A percentile compares a stretch with the other conserved stretches of the same genome.
Evolutionary conservation across 2,797 vertebrate genomes (phyloP).

Genomic region (Coracias cyanogaster): DNA sequence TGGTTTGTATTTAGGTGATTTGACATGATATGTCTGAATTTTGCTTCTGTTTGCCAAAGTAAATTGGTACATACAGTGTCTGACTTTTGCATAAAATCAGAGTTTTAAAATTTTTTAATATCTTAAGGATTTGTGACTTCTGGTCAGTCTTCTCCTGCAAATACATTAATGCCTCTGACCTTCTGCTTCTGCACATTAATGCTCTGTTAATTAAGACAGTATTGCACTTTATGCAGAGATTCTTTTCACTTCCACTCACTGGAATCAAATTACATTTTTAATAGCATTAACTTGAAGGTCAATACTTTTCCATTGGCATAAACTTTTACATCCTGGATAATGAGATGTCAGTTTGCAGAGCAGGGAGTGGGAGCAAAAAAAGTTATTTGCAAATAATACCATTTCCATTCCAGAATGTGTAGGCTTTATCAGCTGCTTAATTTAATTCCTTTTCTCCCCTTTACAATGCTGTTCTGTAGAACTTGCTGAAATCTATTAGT

Average conservation of each 20-base stretch:
- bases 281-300: constrained; percentile 68
- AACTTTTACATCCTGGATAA: constrained; percentile 53
- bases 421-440: constrained; percentile 7
- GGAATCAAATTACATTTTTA: constrained; percentile 69
- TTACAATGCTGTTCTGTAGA: neutral
- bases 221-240: constrained; percentile 55
- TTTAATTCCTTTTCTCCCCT: neutral
- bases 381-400: constrained; percentile 37
- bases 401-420: constrained; percentile 54
- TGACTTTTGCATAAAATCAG: constrained; percentile 6
- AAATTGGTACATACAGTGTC: neutral
- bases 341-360: constrained; percentile 15
- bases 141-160: constrained; percentile 48
- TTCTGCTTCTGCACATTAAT: constrained; percentile 70
- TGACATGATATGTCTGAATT: neutral
- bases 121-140: constrained; percentile 53
- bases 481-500: constrained; percentile 33
- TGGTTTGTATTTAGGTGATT: neutral
- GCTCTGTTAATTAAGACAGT: constrained; percentile 73
- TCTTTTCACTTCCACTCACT: constrained; percentile 48
- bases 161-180: constrained; percentile 64
- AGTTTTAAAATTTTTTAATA: constrained; percentile 3
- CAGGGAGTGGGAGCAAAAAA: neutral
- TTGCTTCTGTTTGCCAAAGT: neutral
- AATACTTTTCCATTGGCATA: constrained; percentile 49